Evolutionary conservation across 1,140 invertebrate genomes (phyloP), one percentile per base, ranked within the genome.

Genomic region (Drosophila ficusphila): DNA sequence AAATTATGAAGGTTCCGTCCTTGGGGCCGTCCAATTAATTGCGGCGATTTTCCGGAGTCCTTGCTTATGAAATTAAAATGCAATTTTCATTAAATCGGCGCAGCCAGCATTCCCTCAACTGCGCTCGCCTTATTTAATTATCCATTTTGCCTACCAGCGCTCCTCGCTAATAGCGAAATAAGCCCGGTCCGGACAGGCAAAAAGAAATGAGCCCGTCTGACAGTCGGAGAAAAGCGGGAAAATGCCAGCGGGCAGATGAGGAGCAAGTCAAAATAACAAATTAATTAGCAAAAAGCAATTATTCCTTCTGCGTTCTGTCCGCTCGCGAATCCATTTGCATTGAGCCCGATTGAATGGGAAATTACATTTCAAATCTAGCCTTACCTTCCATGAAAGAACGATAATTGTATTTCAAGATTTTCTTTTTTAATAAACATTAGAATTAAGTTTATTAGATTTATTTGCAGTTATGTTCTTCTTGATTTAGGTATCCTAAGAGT

Each of bases 51-150:
- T 18, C 39, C 33, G 6, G n/a, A 33, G 56, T 57, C 68, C 44
- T 51, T 48, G 60, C 48, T 77, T 90, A 89, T 89, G 73, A 89
- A 89, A 89, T 89, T 85, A 83, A 89, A 81, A 85, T 89, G 85
- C 65, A 89, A 89, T 89, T 86, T 74, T 70, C 76, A 77, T 73
- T 88, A 60, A 75, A 73, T 41, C 18, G 46, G 27, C 19, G 47
- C 58, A 33, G 16, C 3, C 16, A 7, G 18, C 34, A 16, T 23
- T 5, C 12, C 58, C 36, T 19, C 39, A 25, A 9, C 39, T 2
- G 8, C 7, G 34, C 7, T 19, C 25, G 34, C 46, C 65, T 83
- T 71, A 78, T 86, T 85, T 85, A 79, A 79, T 79, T 85, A 83
- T 76, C 78, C 56, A 61, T 75, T 58, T 38, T 56, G 72, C 72